phyloP scores from a whole-genome alignment of 2,888 invertebrate genomes.

The Tetragonisca angustula region DNA sequence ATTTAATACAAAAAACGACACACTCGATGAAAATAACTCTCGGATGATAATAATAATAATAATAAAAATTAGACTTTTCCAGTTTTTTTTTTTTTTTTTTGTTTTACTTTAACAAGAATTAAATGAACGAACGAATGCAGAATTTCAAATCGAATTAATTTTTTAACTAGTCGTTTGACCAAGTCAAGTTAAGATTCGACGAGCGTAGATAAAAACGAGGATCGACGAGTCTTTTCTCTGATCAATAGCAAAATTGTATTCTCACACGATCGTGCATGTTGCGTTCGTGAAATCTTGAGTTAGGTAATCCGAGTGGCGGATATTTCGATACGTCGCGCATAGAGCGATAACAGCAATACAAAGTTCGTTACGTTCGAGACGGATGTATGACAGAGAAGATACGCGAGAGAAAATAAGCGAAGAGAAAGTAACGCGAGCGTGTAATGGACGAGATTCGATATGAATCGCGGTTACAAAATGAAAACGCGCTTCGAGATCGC shows the following conservation, averaged over 20 bases:
- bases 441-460: background rate
- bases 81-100: no score
- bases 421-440: slow-evolving; percentile 3
- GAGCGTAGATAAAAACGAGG: background rate
- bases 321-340: background rate
- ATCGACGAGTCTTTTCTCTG: background rate
- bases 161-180: no score
- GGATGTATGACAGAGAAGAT: background rate
- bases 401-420: background rate
- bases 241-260: background rate
- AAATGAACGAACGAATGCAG: no score
- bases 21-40: no score
- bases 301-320: background rate
- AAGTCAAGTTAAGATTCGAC: background rate
- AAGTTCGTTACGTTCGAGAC: background rate
- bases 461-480: background rate
- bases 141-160: no score
- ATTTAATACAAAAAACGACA: no score
- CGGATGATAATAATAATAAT: no score
- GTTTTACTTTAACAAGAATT: no score
- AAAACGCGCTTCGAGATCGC: background rate
- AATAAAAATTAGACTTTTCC: no score
- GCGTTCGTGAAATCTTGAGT: background rate
- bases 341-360: background rate
- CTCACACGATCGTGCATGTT: background rate